Evolutionary conservation across 1,140 invertebrate species (phyloP), one percentile per base, ranked within the genome.

Genomic region (Caenorhabditis tropicalis): DNA sequence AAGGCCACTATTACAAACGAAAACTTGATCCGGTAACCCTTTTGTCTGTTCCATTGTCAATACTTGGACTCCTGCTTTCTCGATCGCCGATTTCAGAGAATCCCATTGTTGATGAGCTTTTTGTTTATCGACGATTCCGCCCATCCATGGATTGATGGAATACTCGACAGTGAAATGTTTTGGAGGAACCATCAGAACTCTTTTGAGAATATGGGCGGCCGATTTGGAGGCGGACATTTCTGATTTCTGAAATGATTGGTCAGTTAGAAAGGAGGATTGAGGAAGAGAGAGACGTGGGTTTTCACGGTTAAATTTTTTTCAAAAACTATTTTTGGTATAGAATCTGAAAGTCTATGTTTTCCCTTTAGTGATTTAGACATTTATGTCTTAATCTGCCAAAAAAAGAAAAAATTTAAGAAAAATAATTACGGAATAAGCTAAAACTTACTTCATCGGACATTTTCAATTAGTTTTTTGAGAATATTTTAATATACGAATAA

Each of bases 111-210:
- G 82, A 53, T 86, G 85, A 10, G 90, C 90, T 48, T 87, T 87
- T 10, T 43, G 58, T 48, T 88, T 83, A 60, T 91, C 88, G 2
- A 91, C 90, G 9, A 84, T 84, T 27, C 88, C 88, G 7, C 90
- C 90, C 90, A 91, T 91, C 90, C 90, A 91, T 43, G 90, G 90
- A 82, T 91, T 91, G 49, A 91, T 91, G 16, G 85, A 31, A 60
- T 91, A 91, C 87, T 90, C 89, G 27, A 90, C 89, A 0, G 87
- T 89, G 82, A 90, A 90, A 84, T 91, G 86, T 43, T 84, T 90
- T 39, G 90, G 90, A 19, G 90, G 90, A 27, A 91, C 89, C 90
- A 91, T 91, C 15, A 91, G 80, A 4, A 91, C 90, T 27, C 88
- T 39, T 53, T 88, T 87, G 56, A 91, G 53, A 21, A 87, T 43